A percentile compares a stretch with the other conserved stretches of the same genome.
Conservation (phyloP, 2,113 vertebrate species). For the Illadopsis cleaveri region DNA sequence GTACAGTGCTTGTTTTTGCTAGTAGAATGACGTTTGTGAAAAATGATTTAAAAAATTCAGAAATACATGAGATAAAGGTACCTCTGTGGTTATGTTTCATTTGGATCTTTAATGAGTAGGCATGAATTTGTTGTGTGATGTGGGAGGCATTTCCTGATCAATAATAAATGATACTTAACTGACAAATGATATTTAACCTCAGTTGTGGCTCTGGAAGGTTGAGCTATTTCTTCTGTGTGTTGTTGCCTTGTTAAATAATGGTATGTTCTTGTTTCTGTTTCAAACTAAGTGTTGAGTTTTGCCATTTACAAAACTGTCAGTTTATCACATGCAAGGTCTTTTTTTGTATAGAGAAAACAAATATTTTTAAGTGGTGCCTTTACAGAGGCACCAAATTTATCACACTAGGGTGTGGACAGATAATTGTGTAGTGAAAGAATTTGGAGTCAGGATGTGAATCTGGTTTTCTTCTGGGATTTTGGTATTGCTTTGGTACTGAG, state of each 20-base stretch:
- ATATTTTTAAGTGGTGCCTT: neutral
- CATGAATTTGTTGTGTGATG: neutral
- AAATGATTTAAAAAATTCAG: neutral
- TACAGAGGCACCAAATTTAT: neutral
- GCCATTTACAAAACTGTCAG: neutral
- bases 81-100: neutral
- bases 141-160: neutral
- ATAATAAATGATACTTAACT: neutral
- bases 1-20: neutral
- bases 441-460: neutral
- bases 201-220: neutral
- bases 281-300: neutral
- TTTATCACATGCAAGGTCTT: neutral
- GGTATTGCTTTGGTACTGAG: neutral
- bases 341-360: neutral
- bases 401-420: neutral
- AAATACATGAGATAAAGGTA: neutral
- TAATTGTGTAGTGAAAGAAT: neutral
- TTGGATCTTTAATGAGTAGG: neutral
- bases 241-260: neutral
- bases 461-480: neutral
- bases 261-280: neutral
- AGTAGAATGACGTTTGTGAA: neutral
- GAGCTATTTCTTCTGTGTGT: neutral
- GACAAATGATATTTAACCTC: neutral